Evolutionary conservation across 2,797 vertebrate species (phyloP).

Genomic region (Sebastolobus alascanus): DNA sequence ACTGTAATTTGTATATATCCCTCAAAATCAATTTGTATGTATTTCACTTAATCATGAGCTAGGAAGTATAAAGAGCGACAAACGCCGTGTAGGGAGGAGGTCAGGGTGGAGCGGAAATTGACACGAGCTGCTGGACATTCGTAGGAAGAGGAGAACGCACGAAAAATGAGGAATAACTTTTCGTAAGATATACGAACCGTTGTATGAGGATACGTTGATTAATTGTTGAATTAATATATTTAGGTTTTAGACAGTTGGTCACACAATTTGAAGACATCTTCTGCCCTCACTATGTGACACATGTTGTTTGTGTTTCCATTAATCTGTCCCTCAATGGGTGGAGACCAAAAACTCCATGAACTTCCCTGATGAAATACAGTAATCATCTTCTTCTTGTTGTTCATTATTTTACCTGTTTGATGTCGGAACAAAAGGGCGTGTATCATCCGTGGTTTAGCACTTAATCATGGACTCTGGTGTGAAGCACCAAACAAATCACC

Average conservation of each 20-base stretch:
- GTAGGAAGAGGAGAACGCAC: too few species aligned
- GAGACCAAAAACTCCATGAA: neutral
- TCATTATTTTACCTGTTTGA: slow-evolving; percentile 33
- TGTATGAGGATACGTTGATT: neutral
- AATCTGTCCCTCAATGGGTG: neutral
- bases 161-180: too few species aligned
- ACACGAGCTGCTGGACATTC: too few species aligned
- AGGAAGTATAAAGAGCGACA: too few species aligned
- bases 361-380: slow-evolving; percentile 25
- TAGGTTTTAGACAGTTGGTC: neutral
- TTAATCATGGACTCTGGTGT: slow-evolving; percentile 35
- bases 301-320: neutral
- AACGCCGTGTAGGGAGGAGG: rapidly evolving
- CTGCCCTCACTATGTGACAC: neutral
- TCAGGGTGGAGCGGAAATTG: too few species aligned
- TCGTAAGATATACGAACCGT: too few species aligned
- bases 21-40: too few species aligned
- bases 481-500: slow-evolving; percentile 37
- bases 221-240: neutral
- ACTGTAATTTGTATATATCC: too few species aligned
- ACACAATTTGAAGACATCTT: neutral
- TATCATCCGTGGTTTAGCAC: slow-evolving; percentile 41
- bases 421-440: slow-evolving; percentile 25
- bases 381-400: slow-evolving; percentile 21
- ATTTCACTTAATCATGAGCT: too few species aligned